Base-by-base conservation (phyloP, 2,113 vertebrate species). In the Caranx ignobilis region DNA sequence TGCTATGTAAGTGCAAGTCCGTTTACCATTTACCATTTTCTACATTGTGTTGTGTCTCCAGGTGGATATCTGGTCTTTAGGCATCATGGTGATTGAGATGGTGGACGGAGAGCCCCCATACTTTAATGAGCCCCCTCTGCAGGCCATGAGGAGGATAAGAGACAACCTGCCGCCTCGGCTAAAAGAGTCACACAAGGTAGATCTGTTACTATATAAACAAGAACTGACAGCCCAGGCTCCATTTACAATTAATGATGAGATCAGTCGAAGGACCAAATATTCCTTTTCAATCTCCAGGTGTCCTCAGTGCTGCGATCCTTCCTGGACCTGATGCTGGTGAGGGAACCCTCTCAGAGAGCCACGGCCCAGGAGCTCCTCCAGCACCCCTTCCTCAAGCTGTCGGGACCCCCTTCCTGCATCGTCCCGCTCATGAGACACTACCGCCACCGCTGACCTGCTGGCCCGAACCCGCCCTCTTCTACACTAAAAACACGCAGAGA, bases 71-170 rank as follows among this genome's bases (percentile, higher is more conserved):
- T 99, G 98, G 98, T 99, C 98, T 56, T 93, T 99, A 47, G 98
- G 98, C 55, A 99, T 99, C 92, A 99, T 99, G 98, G 98, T 99
- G 84, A 98, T 99, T 7, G 98, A 99, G 92, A 99, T 99, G 98
- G 98, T 99, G 9, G 98, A 99, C 0, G 98, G 98, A 0, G 98
- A 99, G 13, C 98, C 98, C 1, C 98, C 98, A 0, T 99, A 99
- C 90, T 99, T 99, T 89, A 99, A 99, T 0, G 98, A 99, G 90
- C 98, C 98, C 2, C 98, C 98, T 0, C 96, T 99, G 83, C 98
- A 99, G 94, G 98, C 98, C 82, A 99, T 99, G 98, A 95, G 98
- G 93, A 96, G 98, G 85, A 99, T 99, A 92, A 96, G 98, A 68
- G 98, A 99, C 91, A 99, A 99, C 93, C 93, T 99, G 43, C 98